Percentiles rank a stretch among this genome's conserved stretches.
Conservation (phyloP, 2,888 invertebrate genomes). For the Cataglyphis albicans region DNA sequence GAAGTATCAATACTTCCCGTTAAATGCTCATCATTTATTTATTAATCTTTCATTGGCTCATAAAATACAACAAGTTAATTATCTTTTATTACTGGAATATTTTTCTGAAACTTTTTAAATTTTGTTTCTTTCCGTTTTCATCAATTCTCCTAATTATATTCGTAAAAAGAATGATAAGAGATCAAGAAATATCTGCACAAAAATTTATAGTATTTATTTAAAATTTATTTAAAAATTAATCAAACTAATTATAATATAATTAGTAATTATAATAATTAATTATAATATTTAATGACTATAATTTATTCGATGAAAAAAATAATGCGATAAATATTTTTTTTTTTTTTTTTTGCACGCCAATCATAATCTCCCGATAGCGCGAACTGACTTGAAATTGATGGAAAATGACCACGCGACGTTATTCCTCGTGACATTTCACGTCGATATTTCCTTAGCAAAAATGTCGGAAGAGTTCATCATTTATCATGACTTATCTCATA, state of each 20-base stretch:
- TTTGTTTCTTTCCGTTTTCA: neutral
- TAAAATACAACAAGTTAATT: slow-evolving; percentile 24
- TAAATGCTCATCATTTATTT: slow-evolving; percentile 7
- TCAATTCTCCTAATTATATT: neutral
- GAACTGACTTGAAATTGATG: slow-evolving; percentile 1
- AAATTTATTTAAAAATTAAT: slow-evolving; percentile 5
- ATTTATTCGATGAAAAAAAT: neutral
- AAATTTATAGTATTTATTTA: neutral
- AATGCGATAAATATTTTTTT: neutral
- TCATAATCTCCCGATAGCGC: slow-evolving; percentile 1
- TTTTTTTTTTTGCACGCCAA: neutral
- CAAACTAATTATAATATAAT: neutral
- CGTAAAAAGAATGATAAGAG: neutral
- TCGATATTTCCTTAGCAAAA: slow-evolving; percentile 31
- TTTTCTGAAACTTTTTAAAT: slow-evolving; percentile 1
- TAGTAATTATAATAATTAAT: too few relatives aligned
- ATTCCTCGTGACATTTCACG: slow-evolving; percentile 17
- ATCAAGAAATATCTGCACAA: neutral
- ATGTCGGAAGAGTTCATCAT: slow-evolving; percentile 26
- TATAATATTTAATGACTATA: too few relatives aligned
- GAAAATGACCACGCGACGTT: slow-evolving; percentile 10
- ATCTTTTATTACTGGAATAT: slow-evolving; percentile 9
- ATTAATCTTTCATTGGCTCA: slow-evolving; percentile 7
- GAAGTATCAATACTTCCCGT: neutral
- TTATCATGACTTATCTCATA: slow-evolving; percentile 26